Percentiles rank a stretch among this genome's conserved stretches.
These are phyloP conservation scores for Drosophila setifemur DNA, from an alignment of 1,140 invertebrate species.

Conservation along the genomic window DNA sequence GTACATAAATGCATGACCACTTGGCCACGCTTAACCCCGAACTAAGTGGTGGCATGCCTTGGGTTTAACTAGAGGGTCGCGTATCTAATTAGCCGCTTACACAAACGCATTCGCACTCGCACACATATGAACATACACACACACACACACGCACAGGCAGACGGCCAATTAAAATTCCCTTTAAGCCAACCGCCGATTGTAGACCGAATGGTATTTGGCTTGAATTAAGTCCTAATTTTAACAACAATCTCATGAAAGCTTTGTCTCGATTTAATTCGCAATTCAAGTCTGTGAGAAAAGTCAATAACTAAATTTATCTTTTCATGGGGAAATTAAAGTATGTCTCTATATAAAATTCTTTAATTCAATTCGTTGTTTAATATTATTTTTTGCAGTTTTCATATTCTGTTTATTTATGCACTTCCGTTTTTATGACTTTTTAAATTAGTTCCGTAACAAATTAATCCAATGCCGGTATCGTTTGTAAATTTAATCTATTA, in stretches of 20 bases:
- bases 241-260: conserved; percentile 25
- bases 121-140: no score
- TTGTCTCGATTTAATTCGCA: conserved; percentile 5
- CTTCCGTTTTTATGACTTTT: no score
- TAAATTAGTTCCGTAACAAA: no score
- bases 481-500: no score
- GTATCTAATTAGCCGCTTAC: conserved; percentile 31
- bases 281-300: neutral
- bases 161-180: conserved; percentile 29
- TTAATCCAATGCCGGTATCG: no score
- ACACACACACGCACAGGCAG: neutral
- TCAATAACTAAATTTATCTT: no score
- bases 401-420: no score
- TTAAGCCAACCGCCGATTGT: conserved; percentile 1
- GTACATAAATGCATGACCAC: conserved; percentile 11
- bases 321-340: no score
- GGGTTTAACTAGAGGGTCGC: conserved; percentile 7
- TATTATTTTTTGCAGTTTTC: neutral
- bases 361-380: no score
- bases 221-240: conserved; percentile 1
- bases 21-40: conserved; percentile 44
- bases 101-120: no score
- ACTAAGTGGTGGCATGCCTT: conserved; percentile 15
- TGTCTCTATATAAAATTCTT: no score
- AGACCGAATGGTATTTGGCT: conserved; percentile 12